These are phyloP conservation scores for Drosophila stalkeri DNA, from an alignment of 2,888 invertebrate genomes.

Conservation along the genomic window DNA sequence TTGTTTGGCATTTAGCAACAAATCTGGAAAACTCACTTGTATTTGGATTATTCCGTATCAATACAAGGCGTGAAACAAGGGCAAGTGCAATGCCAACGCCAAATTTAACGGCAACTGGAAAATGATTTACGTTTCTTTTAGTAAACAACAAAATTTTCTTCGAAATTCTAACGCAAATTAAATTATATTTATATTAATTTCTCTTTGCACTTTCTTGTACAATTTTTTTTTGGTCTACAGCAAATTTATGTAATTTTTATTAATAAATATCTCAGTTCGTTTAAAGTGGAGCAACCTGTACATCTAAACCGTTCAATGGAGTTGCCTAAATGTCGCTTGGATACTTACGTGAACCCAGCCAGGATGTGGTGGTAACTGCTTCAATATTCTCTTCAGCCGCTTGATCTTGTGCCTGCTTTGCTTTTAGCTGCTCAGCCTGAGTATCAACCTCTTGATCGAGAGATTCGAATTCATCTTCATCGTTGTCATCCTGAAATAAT, in stretches of 20 bases:
- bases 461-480: conserved; percentile 82
- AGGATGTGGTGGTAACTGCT: conserved; percentile 71
- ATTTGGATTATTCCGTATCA: conserved; percentile 89
- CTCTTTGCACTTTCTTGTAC: conserved; percentile 84
- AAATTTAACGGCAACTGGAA: conserved; percentile 95
- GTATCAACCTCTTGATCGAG: conserved; percentile 84
- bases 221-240: conserved; percentile 44
- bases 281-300: conserved; percentile 50
- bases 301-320: conserved; percentile 48
- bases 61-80: conserved; percentile 93
- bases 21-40: conserved; percentile 84
- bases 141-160: conserved; percentile 29
- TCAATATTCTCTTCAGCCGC: conserved; percentile 51
- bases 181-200: background rate
- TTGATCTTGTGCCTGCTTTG: conserved; percentile 18
- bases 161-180: conserved; percentile 40
- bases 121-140: conserved; percentile 84
- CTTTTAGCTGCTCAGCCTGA: conserved; percentile 77
- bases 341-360: conserved; percentile 83
- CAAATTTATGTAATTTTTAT: background rate
- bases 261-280: conserved; percentile 1
- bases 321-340: background rate
- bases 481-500: conserved; percentile 81
- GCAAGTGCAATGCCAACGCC: conserved; percentile 93
- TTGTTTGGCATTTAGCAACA: conserved; percentile 50